These are phyloP conservation scores for Trichonephila inaurata DNA, from an alignment of 1,140 invertebrate species.

Conservation along the genomic window DNA sequence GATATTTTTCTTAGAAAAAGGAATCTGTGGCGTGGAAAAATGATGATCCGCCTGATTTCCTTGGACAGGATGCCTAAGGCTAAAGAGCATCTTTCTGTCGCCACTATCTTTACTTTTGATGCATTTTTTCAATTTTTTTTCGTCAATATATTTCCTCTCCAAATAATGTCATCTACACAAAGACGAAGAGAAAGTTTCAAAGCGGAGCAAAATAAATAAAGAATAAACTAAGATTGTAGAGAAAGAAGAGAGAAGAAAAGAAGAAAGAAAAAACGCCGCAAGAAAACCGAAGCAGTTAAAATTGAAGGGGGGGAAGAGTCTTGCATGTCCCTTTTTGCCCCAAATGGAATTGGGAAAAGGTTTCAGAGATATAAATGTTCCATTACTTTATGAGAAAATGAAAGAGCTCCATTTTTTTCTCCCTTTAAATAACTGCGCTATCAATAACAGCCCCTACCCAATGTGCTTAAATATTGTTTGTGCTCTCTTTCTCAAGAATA, in stretches of 20 bases:
- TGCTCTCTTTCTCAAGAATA: conserved; percentile 48
- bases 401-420: conserved; percentile 73
- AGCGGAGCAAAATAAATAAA: conserved; percentile 76
- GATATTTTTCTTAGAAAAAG: conserved; percentile 74
- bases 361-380: conserved; percentile 76
- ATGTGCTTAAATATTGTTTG: conserved; percentile 59
- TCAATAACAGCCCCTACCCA: conserved; percentile 66
- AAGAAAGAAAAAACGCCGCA: conserved; percentile 69
- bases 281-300: conserved; percentile 76
- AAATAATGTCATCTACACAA: conserved; percentile 77
- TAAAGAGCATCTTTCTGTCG: conserved; percentile 76
- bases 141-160: conserved; percentile 76
- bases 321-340: conserved; percentile 71
- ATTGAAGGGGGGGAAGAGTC: conserved; percentile 56
- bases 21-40: conserved; percentile 74
- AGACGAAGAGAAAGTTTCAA: conserved; percentile 76
- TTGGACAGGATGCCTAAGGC: conserved; percentile 72
- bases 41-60: conserved; percentile 76
- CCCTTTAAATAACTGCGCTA: conserved; percentile 73
- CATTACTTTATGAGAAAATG: conserved; percentile 77
- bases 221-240: conserved; percentile 71
- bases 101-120: conserved; percentile 76
- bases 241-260: conserved; percentile 44
- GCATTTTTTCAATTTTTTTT: conserved; percentile 75
- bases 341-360: conserved; percentile 76